Percentiles rank a stretch among this genome's conserved stretches.
These are phyloP conservation scores for Eupithecia subumbrata DNA, from an alignment of 2,888 invertebrate species.

Conservation along the genomic window DNA sequence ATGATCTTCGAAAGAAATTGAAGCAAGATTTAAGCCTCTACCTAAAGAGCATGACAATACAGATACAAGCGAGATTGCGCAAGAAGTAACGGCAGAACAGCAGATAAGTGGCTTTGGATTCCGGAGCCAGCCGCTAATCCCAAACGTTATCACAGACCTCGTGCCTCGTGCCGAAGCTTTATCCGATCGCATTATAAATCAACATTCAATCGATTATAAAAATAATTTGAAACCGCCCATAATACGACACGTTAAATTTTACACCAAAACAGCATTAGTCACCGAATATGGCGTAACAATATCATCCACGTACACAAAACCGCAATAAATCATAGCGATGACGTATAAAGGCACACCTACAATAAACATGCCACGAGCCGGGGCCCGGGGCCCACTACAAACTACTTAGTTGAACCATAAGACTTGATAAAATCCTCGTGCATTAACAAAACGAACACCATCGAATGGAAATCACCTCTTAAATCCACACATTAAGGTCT, in stretches of 20 bases:
- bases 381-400: slow-evolving; percentile 32
- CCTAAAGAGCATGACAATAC: not conserved
- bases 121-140: slow-evolving; percentile 17
- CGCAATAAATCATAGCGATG: slow-evolving; percentile 50
- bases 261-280: slow-evolving; percentile 49
- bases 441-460: slow-evolving; percentile 41
- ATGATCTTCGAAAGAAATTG: not conserved
- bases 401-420: slow-evolving; percentile 45
- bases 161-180: slow-evolving; percentile 39
- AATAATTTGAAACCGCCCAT: slow-evolving; percentile 35
- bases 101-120: slow-evolving; percentile 8
- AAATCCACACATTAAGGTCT: slow-evolving; percentile 38
- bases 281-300: slow-evolving; percentile 45
- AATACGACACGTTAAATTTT: slow-evolving; percentile 22
- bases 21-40: slow-evolving; percentile 8
- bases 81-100: slow-evolving; percentile 14
- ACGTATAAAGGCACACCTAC: slow-evolving; percentile 48
- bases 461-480: slow-evolving; percentile 43
- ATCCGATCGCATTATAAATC: slow-evolving; percentile 39
- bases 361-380: slow-evolving; percentile 43
- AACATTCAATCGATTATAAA: slow-evolving; percentile 41
- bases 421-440: slow-evolving; percentile 50
- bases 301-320: slow-evolving; percentile 45
- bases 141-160: slow-evolving; percentile 17
- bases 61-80: not conserved